These are phyloP conservation scores for Tenthredo mesomela DNA, from an alignment of 2,888 invertebrate genomes.

Conservation along the genomic window DNA sequence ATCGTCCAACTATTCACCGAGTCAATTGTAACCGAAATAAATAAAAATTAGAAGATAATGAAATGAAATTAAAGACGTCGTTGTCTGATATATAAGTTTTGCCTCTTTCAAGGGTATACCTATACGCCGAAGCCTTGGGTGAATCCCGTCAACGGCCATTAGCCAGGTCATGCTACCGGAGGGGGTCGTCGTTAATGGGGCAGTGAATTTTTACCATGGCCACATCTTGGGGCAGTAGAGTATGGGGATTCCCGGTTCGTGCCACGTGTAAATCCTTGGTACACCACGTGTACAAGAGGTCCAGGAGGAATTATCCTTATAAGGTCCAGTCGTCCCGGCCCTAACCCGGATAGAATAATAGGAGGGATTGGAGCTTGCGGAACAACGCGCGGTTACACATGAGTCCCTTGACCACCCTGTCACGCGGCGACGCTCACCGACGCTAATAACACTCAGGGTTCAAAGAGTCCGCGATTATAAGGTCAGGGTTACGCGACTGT, in stretches of 20 bases:
- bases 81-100: not conserved
- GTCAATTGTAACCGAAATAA: not conserved
- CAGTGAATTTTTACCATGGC: constrained; percentile 14
- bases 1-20: not conserved
- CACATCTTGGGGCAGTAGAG: not conserved
- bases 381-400: constrained; percentile 67
- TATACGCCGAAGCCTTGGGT: not conserved
- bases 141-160: constrained; percentile 31
- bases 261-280: constrained; percentile 39
- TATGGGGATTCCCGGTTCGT: not conserved
- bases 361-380: constrained; percentile 66
- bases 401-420: constrained; percentile 67
- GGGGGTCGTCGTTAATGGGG: constrained; percentile 44
- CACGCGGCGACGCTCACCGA: constrained; percentile 37
- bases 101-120: not conserved
- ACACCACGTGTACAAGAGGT: constrained; percentile 60
- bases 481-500: not conserved
- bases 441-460: constrained; percentile 10
- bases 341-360: constrained; percentile 70
- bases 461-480: constrained; percentile 2
- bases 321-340: constrained; percentile 66
- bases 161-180: constrained; percentile 11
- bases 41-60: not conserved
- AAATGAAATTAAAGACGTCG: not conserved
- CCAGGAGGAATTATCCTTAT: constrained; percentile 65